Percentiles rank a stretch among this genome's conserved stretches.
phyloP scores from a whole-genome alignment of 2,888 invertebrate genomes.

The Cosmia trapezina region DNA sequence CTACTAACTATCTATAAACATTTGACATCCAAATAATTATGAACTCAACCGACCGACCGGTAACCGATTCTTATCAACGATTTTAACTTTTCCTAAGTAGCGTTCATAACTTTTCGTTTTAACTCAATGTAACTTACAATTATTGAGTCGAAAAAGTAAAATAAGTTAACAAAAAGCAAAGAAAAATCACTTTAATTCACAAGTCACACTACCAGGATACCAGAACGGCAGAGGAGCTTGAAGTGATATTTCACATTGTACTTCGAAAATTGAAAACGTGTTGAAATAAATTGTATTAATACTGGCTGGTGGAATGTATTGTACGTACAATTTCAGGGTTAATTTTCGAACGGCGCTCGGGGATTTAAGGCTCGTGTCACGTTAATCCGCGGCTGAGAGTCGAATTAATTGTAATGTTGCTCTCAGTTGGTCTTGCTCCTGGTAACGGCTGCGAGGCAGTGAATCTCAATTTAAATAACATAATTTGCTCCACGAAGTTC shows the following conservation, averaged over 20 bases:
- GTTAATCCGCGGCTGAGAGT: slow-evolving; percentile 58
- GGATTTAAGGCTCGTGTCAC: slow-evolving; percentile 62
- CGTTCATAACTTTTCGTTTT: too few relatives aligned
- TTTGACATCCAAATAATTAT: too few relatives aligned
- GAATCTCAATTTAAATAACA: slow-evolving; percentile 35
- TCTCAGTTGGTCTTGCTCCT: slow-evolving; percentile 39
- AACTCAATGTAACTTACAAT: too few relatives aligned
- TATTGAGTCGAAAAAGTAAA: too few relatives aligned
- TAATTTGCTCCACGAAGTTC: slow-evolving; percentile 34
- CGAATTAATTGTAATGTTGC: slow-evolving; percentile 63
- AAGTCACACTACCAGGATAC: slow-evolving; percentile 38
- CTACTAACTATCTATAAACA: too few relatives aligned
- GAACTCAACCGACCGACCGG: too few relatives aligned
- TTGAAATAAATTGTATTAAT: slow-evolving; percentile 63
- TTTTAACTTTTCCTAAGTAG: too few relatives aligned
- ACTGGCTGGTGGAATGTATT: slow-evolving; percentile 57
- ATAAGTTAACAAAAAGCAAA: not conserved
- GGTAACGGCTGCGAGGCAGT: slow-evolving; percentile 27
- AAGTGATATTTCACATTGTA: slow-evolving; percentile 45
- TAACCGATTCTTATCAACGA: too few relatives aligned
- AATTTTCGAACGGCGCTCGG: slow-evolving; percentile 59
- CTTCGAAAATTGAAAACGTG: slow-evolving; percentile 60
- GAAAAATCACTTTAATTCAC: slow-evolving; percentile 19
- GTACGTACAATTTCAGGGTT: slow-evolving; percentile 61
- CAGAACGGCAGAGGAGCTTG: slow-evolving; percentile 35